Evolutionary conservation across 2,797 vertebrate genomes (phyloP), one percentile per base, ranked within the genome.

Genomic region (Ispidina picta): DNA sequence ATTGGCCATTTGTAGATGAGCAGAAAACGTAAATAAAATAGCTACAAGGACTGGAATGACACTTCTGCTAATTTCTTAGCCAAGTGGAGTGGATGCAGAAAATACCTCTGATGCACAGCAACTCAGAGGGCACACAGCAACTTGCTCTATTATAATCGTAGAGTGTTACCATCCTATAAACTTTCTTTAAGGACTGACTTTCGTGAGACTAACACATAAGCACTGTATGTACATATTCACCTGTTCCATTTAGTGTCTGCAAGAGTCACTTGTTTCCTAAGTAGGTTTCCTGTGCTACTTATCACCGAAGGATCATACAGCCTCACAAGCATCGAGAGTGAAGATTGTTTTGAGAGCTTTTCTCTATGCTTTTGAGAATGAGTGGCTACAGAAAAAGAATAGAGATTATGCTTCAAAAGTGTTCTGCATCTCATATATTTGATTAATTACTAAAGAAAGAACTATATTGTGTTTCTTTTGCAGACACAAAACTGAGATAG

Each of bases 401-500:
- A 79, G 75, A 51, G 87, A 39, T 33, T 6, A 44, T 60, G 19
- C 20, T 25, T 70, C 23, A 7, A 14, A 64, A 69, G 46, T 15
- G 26, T 68, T 90, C 41, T 83, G 62, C 46, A 33, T 51, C 29
- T 14, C 22, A 39, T 21, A 33, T 26, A 23, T 82, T 33, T 6
- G 7, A 80, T 77, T 62, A 31, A 59, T 90, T 58, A 65, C 22
- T 56, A 10, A 51, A 59, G 51, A 55, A 75, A 66, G 29, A 78
- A 68, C 16, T 29, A 5, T 3, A 6, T 12, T 0, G 0, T 2
- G 5, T 79, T 43, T 16, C 28, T 54, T 81, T 52, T 65, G 41
- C 72, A 74, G 46, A 29, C 54, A 69, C 26, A 71, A 41, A 58
- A 71, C 25, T 28, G n/a, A 83, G 13, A 43, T 15, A 68, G 13